Conservation (phyloP, 2,113 vertebrate genomes). For the Cynoglossus semilaevis region DNA sequence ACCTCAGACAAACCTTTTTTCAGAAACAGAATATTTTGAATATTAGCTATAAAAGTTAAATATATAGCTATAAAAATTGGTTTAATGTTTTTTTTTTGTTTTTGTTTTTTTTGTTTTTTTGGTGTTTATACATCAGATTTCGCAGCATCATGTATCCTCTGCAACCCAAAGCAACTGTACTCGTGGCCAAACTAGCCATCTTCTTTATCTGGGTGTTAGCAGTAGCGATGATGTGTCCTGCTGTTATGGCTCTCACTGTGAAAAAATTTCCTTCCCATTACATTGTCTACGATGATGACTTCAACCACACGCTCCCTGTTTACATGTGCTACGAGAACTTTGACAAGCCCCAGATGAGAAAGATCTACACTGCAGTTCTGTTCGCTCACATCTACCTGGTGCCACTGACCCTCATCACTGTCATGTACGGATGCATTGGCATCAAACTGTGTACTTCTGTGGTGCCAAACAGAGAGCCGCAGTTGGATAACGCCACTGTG, state of each 20-base stretch:
- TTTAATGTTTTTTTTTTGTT: no score
- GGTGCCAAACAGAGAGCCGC: constrained; percentile 52
- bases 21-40: no score
- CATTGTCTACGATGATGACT: constrained; percentile 67
- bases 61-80: no score
- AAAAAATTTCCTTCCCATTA: constrained; percentile 70
- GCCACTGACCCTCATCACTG: constrained; percentile 72
- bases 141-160: constrained; percentile 80
- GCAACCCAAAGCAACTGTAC: constrained; percentile 71
- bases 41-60: no score
- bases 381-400: constrained; percentile 78
- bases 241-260: constrained; percentile 74
- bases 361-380: constrained; percentile 78
- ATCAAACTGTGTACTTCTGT: constrained; percentile 73
- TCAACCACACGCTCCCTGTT: constrained; percentile 69
- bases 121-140: constrained; percentile 62
- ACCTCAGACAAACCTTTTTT: no score
- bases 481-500: constrained; percentile 21
- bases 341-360: constrained; percentile 74
- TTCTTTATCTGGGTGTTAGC: constrained; percentile 77
- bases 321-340: constrained; percentile 81
- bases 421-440: constrained; percentile 79
- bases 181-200: constrained; percentile 75
- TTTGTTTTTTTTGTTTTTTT: no score
- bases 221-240: constrained; percentile 76